Base-by-base conservation (phyloP, 2,888 invertebrate genomes). In the Limnephilus auricula region DNA sequence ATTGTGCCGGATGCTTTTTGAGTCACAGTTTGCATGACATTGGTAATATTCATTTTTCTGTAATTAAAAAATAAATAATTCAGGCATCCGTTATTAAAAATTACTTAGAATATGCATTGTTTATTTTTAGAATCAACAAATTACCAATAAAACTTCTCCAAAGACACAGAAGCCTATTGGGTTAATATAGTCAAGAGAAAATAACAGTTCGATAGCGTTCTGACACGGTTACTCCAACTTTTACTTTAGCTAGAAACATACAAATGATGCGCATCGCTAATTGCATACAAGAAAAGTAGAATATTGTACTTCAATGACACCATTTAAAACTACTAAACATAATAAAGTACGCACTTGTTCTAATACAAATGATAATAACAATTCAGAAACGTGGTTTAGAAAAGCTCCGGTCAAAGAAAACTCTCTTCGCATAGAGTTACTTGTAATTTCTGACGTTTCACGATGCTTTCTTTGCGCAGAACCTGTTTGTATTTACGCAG, bases 401-500 rank as follows among this genome's bases (percentile, higher is more conserved):
- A 82, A 82, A 82, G 82, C 82, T 82, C 32, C 65, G 9, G 65
- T 65, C 65, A 18, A 65, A 65, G 65, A 65, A 65, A 65, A 82
- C 82, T 80, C 80, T 34, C 82, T 32, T 82, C 34, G 9, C 32
- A 82, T 15, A 82, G 82, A 82, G 82, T 34, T 25, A 82, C 34
- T 37, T 25, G 82, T 34, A 32, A 82, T 34, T 37, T 18, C 34
- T 32, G 31, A 32, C 31, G 82, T 82, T 82, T 82, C 82, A 34
- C 15, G 37, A 10, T 25, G 82, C 82, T 82, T 82, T 82, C 82
- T 82, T 82, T 32, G 10, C 82, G 4, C 6, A 37, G 37, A 82
- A 82, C 82, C 82, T 25, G 82, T 82, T 82, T 82, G 32, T 82
- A 82, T 82, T 82, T 82, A 82, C 82, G 82, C 82, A 18, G 82